A percentile compares a stretch with the other conserved stretches of the same genome.
phyloP scores from a whole-genome alignment of 2,888 invertebrate species.

The Carabus problematicus region DNA sequence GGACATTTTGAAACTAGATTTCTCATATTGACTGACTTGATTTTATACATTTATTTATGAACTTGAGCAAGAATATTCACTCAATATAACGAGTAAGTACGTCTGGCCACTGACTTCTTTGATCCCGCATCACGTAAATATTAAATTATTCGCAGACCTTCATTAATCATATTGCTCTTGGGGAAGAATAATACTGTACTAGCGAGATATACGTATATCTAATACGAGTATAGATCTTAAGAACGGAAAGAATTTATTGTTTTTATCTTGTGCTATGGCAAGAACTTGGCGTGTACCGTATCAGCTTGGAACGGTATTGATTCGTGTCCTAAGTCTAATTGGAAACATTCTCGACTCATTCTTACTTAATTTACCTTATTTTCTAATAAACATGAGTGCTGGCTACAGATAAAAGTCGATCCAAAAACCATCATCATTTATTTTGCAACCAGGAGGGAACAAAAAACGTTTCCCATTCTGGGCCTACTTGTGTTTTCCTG shows the following conservation, averaged over 20 bases:
- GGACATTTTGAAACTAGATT: no score
- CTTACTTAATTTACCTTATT: constrained; percentile 10
- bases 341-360: background rate
- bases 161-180: constrained; percentile 27
- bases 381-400: constrained; percentile 12
- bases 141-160: constrained; percentile 31
- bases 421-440: no score
- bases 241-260: background rate
- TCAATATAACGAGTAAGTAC: constrained; percentile 5
- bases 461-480: no score
- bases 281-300: background rate
- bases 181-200: background rate
- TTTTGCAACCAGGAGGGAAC: no score
- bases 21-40: no score
- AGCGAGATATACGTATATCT: no score
- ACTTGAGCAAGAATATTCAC: background rate
- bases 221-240: background rate
- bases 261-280: background rate
- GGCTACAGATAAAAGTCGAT: no score
- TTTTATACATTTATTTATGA: no score
- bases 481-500: no score
- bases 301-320: background rate
- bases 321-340: background rate
- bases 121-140: constrained; percentile 32
- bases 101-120: constrained; percentile 26